Conservation (phyloP, 2,797 vertebrate species). For the Paguma larvata region DNA sequence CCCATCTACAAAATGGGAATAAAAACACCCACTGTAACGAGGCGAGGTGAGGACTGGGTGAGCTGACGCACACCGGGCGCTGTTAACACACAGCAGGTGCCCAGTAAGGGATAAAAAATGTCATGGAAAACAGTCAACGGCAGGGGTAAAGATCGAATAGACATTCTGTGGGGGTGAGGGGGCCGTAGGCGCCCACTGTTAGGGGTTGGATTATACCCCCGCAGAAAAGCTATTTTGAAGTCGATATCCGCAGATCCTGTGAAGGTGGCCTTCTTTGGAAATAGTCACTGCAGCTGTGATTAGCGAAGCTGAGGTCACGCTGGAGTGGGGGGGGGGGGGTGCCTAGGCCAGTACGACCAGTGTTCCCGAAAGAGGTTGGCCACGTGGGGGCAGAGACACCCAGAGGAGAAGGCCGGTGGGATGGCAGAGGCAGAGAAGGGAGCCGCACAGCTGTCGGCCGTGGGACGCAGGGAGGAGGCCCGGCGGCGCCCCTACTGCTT, state of each 20-base stretch:
- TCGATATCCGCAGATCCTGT: background rate
- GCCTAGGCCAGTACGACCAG: accelerated
- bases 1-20: no score
- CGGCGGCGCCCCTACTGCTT: background rate
- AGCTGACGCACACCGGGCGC: background rate
- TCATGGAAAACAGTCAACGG: background rate
- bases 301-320: background rate
- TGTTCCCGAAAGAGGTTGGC: background rate
- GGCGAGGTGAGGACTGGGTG: background rate
- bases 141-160: background rate
- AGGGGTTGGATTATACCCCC: no score
- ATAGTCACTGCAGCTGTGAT: background rate
- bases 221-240: background rate
- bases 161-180: background rate
- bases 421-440: background rate
- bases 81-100: background rate
- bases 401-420: background rate
- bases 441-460: accelerated
- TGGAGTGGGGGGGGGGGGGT: accelerated
- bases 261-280: background rate
- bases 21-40: background rate
- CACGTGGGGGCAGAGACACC: no score
- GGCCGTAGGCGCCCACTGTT: background rate
- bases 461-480: accelerated
- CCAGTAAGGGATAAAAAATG: background rate